Conservation (phyloP, 1,140 invertebrate genomes). For the Saccostrea glomerata region DNA sequence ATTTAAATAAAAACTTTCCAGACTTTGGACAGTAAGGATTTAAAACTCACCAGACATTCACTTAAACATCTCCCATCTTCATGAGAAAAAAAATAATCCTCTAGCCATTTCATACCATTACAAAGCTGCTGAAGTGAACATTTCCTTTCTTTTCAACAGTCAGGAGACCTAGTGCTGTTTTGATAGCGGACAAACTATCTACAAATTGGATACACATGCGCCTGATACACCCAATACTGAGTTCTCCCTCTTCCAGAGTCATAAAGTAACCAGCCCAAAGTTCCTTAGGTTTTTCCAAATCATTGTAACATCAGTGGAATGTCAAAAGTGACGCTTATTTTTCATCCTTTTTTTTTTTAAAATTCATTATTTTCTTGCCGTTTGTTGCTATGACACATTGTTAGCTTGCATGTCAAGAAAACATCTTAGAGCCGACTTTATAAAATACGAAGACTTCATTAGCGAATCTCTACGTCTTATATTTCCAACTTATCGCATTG, state of each 20-base stretch:
- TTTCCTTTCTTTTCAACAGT: neutral
- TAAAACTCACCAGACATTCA: constrained; percentile 21
- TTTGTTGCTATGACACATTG: constrained; percentile 18
- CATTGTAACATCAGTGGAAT: neutral
- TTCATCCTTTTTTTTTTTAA: neutral
- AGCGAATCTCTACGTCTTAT: neutral
- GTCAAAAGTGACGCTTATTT: neutral
- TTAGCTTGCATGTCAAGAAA: constrained; percentile 7
- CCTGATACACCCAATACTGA: neutral
- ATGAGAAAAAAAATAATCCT: neutral
- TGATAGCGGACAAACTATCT: constrained; percentile 19
- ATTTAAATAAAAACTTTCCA: neutral
- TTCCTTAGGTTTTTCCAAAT: neutral
- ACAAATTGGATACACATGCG: constrained; percentile 33
- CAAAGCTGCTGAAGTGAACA: neutral
- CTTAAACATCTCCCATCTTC: neutral
- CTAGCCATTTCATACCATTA: neutral
- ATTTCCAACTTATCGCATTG: constrained; percentile 4
- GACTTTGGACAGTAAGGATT: neutral
- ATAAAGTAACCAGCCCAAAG: neutral
- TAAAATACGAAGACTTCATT: constrained; percentile 12
- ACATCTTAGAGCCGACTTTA: neutral
- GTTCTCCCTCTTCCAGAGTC: neutral
- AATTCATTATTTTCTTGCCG: neutral
- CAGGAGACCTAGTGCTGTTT: neutral